Evolutionary conservation across 1,140 invertebrate genomes (phyloP), one percentile per base, ranked within the genome.

Genomic region (Aphelinus certus): DNA sequence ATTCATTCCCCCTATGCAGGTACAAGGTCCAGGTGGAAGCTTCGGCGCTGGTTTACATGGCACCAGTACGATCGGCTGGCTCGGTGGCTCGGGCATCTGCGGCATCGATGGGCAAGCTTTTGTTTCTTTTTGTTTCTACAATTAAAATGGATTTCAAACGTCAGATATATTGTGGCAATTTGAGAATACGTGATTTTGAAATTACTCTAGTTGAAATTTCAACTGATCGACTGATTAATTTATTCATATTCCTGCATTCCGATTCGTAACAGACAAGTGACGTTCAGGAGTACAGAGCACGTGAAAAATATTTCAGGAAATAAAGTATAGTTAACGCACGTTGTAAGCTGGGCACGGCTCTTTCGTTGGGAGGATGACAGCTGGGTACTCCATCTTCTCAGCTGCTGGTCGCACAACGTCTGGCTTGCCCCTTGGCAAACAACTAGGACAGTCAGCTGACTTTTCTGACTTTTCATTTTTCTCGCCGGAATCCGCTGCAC

Each of bases 11-110:
- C 58, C 68, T 10, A 76, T 69, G 68, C 80, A 81, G 1, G 85
- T 84, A 71, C 84, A 85, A 0, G 79, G 43, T 7, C 80, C 83
- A 7, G 84, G 80, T 7, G 79, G 79, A 7, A 85, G 3, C 77
- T 85, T 86, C 1, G 71, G 69, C 0, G 84, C 83, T 1, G 85
- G 79, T 49, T 80, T 65, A 76, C 83, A 85, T 0, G 81, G 78
- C 56, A 81, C 79, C 0, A 84, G 77, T 4, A 76, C 6, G 0
- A 82, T 66, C 0, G 82, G 80, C 1, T 10, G 2, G 2, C 58
- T 78, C 0, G 84, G 84, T 47, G 83, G 80, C 64, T 82, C 81
- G 0, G 85, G 84, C 7, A 86, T 7, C 0, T 67, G 5, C 3
- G 77, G 76, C 6, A 58, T 9, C 51, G 51, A 1, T 2, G 82